These are phyloP conservation scores for Nineta flava DNA, from an alignment of 2,888 invertebrate species.

Conservation along the genomic window DNA sequence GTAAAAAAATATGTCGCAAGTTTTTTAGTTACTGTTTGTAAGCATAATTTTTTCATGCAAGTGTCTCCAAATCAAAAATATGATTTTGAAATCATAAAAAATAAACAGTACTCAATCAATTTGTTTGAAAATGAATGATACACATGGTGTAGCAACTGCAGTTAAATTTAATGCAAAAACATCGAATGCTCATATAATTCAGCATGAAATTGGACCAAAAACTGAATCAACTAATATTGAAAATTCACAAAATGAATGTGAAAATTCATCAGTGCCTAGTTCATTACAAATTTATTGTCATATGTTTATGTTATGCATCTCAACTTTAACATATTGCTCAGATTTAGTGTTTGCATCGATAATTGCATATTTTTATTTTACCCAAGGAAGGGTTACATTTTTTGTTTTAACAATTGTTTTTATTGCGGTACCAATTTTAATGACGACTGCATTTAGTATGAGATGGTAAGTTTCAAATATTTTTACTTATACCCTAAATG, in stretches of 20 bases:
- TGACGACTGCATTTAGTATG: slow-evolving; percentile 33
- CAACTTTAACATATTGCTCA: slow-evolving; percentile 28
- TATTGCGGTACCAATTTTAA: slow-evolving; percentile 30
- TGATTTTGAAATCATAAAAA: too few relatives aligned
- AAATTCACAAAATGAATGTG: neutral
- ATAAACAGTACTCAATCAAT: neutral
- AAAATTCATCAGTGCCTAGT: too few relatives aligned
- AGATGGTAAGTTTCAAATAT: slow-evolving; percentile 27
- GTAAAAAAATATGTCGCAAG: too few relatives aligned
- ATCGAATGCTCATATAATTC: slow-evolving; percentile 22
- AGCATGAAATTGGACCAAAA: slow-evolving; percentile 19
- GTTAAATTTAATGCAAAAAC: slow-evolving; percentile 29
- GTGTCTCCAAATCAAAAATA: too few relatives aligned
- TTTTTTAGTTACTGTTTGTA: too few relatives aligned
- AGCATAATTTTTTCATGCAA: too few relatives aligned
- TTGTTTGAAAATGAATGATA: neutral
- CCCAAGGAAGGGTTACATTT: slow-evolving; percentile 25
- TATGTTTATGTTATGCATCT: slow-evolving; percentile 27
- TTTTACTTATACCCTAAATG: neutral
- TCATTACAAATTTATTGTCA: slow-evolving; percentile 13
- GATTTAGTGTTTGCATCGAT: slow-evolving; percentile 27
- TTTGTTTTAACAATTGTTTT: slow-evolving; percentile 34
- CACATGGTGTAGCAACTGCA: slow-evolving; percentile 17
- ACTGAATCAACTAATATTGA: neutral
- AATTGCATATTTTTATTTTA: slow-evolving; percentile 27